Conservation (phyloP, 1,140 invertebrate species). For the Pygmarrhopalites habei region DNA sequence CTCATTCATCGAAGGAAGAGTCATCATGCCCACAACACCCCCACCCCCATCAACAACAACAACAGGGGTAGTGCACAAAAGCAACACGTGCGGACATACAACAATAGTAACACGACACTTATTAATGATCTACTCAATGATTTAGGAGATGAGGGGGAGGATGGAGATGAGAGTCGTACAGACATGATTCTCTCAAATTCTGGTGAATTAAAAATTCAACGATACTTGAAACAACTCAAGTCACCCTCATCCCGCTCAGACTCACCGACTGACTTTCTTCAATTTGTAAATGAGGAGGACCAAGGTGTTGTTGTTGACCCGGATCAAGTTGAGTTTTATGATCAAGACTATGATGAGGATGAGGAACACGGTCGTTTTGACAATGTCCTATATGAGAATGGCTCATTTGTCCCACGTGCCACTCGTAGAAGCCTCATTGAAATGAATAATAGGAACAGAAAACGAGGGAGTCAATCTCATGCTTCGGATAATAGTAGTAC, state of each 20-base stretch:
- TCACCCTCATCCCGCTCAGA: conserved; percentile 15
- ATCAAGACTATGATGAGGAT: not conserved
- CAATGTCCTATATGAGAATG: conserved; percentile 36
- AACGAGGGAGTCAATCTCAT: conserved; percentile 16
- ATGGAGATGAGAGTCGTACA: not conserved
- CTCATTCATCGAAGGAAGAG: too few species aligned
- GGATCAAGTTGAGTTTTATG: not conserved
- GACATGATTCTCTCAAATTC: conserved; percentile 27
- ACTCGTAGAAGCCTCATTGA: conserved; percentile 36
- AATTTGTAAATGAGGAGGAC: not conserved
- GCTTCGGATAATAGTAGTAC: conserved; percentile 31
- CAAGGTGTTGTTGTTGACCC: not conserved
- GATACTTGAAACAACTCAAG: conserved; percentile 37
- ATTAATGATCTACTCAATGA: conserved; percentile 2
- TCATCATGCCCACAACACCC: not conserved
- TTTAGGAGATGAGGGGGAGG: not conserved
- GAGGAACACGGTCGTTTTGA: conserved; percentile 22
- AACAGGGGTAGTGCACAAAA: too few species aligned
- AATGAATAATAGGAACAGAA: conserved; percentile 37
- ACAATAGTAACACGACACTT: not conserved
- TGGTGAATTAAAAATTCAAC: conserved; percentile 37
- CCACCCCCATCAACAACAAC: not conserved
- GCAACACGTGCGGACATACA: too few species aligned
- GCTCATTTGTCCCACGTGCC: conserved; percentile 36
- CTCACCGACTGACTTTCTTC: conserved; percentile 6